Evolutionary conservation across 2,888 invertebrate genomes (phyloP).

Genomic region (Hirtodrosophila cameraria): DNA sequence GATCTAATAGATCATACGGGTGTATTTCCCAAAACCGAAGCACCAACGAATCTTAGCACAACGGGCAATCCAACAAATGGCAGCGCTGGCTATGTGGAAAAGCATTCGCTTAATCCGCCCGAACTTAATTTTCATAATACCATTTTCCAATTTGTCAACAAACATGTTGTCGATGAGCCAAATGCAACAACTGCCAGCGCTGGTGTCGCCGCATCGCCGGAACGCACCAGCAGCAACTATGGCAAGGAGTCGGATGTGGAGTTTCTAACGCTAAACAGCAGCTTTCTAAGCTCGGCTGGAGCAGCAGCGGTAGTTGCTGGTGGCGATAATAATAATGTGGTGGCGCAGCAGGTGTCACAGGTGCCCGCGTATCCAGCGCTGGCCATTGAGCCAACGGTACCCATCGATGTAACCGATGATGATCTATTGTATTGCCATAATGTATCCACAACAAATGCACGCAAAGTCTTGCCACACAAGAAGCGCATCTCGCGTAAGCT

Average conservation of each 20-base stretch:
- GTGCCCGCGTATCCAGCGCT: conserved; percentile 57
- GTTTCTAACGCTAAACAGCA: conserved; percentile 62
- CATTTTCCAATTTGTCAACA: conserved; percentile 78
- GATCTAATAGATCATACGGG: conserved; percentile 79
- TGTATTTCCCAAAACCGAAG: conserved; percentile 58
- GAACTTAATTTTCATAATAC: conserved; percentile 79
- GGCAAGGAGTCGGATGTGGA: conserved; percentile 47
- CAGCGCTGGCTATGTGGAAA: conserved; percentile 20
- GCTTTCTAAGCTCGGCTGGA: conserved; percentile 46
- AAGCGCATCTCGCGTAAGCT: conserved; percentile 92
- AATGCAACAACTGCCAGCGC: conserved; percentile 4
- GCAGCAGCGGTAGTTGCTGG: conserved; percentile 16
- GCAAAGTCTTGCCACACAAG: conserved; percentile 92
- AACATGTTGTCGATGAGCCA: conserved; percentile 50
- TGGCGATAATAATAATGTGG: conserved; percentile 21
- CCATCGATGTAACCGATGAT: conserved; percentile 65
- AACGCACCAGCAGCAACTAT: conserved; percentile 18
- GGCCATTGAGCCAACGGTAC: conserved; percentile 69
- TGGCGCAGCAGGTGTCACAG: conserved; percentile 44
- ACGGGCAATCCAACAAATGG: conserved; percentile 18
- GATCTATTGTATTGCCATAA: conserved; percentile 62
- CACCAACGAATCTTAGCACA: conserved; percentile 62
- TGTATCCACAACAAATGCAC: conserved; percentile 74
- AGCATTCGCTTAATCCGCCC: conserved; percentile 65
- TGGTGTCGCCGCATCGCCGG: conserved; percentile 21